phyloP scores from a whole-genome alignment of 2,113 vertebrate genomes.

The Mandrillus leucophaeus region DNA sequence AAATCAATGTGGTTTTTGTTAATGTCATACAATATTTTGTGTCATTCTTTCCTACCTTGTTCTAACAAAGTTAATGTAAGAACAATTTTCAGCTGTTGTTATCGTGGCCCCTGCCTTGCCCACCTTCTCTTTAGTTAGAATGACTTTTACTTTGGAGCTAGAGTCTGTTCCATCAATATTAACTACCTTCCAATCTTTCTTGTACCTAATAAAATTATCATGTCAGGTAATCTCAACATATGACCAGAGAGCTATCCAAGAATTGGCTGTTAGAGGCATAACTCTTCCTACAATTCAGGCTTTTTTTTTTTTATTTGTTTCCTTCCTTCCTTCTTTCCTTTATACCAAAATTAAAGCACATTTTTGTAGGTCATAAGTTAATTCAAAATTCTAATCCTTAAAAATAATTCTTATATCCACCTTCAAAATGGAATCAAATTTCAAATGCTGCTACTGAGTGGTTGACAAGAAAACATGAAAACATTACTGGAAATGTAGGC shows the following conservation, averaged over 20 bases:
- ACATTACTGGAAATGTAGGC: not conserved
- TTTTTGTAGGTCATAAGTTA: not conserved
- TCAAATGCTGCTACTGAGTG: not conserved
- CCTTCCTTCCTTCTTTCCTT: not conserved
- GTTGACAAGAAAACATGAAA: not conserved
- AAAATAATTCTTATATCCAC: not conserved
- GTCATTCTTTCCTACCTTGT: not conserved
- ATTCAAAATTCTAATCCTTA: not conserved
- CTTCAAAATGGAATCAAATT: not conserved
- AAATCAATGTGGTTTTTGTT: not conserved
- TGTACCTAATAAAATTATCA: not conserved
- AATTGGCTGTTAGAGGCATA: not conserved
- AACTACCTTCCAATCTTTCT: not conserved
- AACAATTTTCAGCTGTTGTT: not conserved
- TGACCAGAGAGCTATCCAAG: not conserved
- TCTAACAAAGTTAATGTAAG: not conserved
- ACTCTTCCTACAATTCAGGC: not conserved
- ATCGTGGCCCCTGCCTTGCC: not conserved
- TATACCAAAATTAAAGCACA: not conserved
- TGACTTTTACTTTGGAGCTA: not conserved
- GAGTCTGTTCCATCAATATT: not conserved
- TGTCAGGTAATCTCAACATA: not conserved
- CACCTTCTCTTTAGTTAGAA: not conserved
- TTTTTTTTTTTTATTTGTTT: not conserved
- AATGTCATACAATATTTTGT: not conserved